phyloP scores from a whole-genome alignment of 2,888 invertebrate species.

The Tetrapedia diversipes region DNA sequence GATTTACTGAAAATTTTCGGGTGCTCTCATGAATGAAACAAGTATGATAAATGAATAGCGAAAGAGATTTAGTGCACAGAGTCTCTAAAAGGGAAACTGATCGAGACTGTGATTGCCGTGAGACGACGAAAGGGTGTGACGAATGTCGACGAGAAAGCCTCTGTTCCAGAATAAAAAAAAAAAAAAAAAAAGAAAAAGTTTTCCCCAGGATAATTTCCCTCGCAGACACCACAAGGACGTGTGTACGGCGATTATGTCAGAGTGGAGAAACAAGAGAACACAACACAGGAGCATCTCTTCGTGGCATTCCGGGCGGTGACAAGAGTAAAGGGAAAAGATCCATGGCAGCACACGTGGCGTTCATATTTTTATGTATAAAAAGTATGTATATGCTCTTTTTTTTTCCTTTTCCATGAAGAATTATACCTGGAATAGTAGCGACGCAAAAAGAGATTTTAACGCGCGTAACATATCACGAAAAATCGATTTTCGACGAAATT shows the following conservation, averaged over 20 bases:
- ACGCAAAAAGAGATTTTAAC: conserved; percentile 45
- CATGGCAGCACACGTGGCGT: conserved; percentile 76
- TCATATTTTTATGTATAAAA: conserved; percentile 60
- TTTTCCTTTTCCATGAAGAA: conserved; percentile 49
- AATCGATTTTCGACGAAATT: not conserved
- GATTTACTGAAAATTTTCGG: too few relatives aligned
- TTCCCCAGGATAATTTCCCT: conserved; percentile 58
- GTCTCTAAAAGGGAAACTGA: conserved; percentile 14
- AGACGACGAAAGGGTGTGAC: conserved; percentile 42
- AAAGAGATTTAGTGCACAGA: conserved; percentile 32
- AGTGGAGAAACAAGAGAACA: conserved; percentile 53
- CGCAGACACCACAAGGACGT: conserved; percentile 48
- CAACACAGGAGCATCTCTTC: conserved; percentile 62
- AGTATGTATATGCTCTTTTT: conserved; percentile 39
- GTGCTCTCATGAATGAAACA: not conserved
- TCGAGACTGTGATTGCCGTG: conserved; percentile 18
- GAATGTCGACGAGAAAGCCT: conserved; percentile 65
- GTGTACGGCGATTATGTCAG: conserved; percentile 45
- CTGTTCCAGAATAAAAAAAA: too few relatives aligned
- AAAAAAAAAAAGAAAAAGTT: too few relatives aligned
- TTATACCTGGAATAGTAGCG: conserved; percentile 62
- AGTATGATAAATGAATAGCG: conserved; percentile 2
- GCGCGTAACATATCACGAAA: not conserved
- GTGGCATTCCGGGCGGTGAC: conserved; percentile 62
- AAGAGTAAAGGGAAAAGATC: conserved; percentile 71